Conservation (phyloP, 2,888 invertebrate genomes). For the Apamea anceps region DNA sequence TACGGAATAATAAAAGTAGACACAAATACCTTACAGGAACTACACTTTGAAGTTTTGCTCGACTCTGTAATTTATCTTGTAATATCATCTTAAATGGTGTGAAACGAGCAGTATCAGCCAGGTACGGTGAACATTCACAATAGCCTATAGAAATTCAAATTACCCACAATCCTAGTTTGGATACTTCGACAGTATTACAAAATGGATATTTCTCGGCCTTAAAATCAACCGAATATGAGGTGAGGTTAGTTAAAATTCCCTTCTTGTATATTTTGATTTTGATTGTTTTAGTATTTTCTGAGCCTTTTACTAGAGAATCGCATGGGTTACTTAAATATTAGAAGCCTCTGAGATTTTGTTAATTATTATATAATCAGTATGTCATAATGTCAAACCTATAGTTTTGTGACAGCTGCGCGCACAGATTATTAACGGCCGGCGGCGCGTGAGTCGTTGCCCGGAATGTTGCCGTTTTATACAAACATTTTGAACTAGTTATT, state of each 20-base stretch:
- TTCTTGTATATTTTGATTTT: neutral
- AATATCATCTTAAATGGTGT: constrained; percentile 43
- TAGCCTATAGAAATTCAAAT: constrained; percentile 37
- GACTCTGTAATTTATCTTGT: constrained; percentile 30
- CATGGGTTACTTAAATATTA: no score
- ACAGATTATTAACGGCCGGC: neutral
- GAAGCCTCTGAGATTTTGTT: neutral
- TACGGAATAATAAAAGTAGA: no score
- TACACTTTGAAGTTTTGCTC: constrained; percentile 39
- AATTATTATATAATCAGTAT: neutral
- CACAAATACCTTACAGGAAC: no score
- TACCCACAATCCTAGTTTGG: constrained; percentile 21
- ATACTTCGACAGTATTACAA: constrained; percentile 22
- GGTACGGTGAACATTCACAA: constrained; percentile 34
- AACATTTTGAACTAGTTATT: neutral
- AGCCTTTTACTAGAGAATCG: neutral
- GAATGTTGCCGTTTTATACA: neutral
- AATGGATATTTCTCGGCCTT: constrained; percentile 5
- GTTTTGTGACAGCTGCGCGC: neutral
- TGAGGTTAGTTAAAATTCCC: neutral
- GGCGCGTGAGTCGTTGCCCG: neutral
- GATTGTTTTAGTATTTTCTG: neutral
- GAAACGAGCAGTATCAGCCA: constrained; percentile 6
- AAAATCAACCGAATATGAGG: neutral
- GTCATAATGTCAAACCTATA: neutral